Conservation (phyloP, 1,140 invertebrate species). For the Zaprionus lachaisei region DNA sequence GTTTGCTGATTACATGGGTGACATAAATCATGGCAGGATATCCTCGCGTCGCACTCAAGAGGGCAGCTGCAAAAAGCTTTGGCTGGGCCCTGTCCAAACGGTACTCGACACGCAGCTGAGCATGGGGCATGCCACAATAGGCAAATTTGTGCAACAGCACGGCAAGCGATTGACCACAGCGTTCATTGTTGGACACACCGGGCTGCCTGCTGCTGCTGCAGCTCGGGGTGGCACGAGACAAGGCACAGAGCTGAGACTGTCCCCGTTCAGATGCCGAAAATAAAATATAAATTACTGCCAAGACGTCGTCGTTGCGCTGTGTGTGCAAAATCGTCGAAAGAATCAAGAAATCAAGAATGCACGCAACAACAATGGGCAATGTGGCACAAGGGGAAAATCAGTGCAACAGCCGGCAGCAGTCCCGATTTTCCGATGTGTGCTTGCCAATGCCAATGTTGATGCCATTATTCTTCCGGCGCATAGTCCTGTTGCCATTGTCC, state of each 20-base stretch:
- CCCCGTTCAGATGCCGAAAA: slow-evolving; percentile 7
- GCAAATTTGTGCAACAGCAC: slow-evolving; percentile 78
- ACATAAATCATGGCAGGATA: slow-evolving; percentile 70
- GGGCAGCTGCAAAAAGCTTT: slow-evolving; percentile 74
- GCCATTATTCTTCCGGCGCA: slow-evolving; percentile 80
- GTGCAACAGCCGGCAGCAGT: slow-evolving; percentile 68
- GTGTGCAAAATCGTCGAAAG: slow-evolving; percentile 63
- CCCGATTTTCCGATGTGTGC: slow-evolving; percentile 17
- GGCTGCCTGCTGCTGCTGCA: slow-evolving; percentile 22
- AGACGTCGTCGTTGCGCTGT: slow-evolving; percentile 68
- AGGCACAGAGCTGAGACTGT: slow-evolving; percentile 7
- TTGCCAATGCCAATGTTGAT: slow-evolving; percentile 66
- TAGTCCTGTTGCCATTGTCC: slow-evolving; percentile 57
- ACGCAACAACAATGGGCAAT: slow-evolving; percentile 44
- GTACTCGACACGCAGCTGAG: slow-evolving; percentile 48
- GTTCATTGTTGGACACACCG: slow-evolving; percentile 67
- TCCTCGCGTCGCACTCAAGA: neutral
- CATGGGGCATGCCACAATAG: slow-evolving; percentile 60
- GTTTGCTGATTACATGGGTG: slow-evolving; percentile 72
- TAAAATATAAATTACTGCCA: slow-evolving; percentile 75
- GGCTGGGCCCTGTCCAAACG: slow-evolving; percentile 26
- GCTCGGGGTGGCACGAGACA: slow-evolving; percentile 68
- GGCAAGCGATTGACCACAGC: slow-evolving; percentile 66
- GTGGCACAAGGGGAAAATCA: slow-evolving; percentile 56
- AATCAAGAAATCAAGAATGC: slow-evolving; percentile 82